Evolutionary conservation across 1,140 invertebrate species (phyloP), one percentile per base, ranked within the genome.

Genomic region (Zaprionus ghesquierei): DNA sequence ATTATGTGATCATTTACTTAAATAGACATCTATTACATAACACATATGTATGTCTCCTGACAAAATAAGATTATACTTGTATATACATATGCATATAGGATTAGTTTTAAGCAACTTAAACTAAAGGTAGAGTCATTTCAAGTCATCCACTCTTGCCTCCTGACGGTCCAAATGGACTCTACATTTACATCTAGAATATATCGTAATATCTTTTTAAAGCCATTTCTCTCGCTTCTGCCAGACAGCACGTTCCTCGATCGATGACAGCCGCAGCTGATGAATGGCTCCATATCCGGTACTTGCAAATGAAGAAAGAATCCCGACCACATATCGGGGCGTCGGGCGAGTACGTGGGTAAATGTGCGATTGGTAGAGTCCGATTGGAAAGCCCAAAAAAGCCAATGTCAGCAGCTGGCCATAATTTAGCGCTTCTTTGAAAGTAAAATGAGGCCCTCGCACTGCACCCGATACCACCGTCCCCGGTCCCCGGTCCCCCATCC

Each of bases 211-310:
- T 41, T 15, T n/a, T 15, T 2, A 15, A 41, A 41, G n/a, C n/a
- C n/a, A 15, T 41, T 41, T 9, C 35, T 41, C 35, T 15, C 18
- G 41, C 41, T 18, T 10, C 41, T 20, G 41, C 18, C 41, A 44
- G 25, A 22, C 38, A 33, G 41, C 64, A 68, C 65, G 55, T 60
- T 51, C 54, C 27, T 9, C 12, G 18, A 50, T 8, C 27, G 76
- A 56, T 62, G 65, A 75, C 72, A 65, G 56, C n/a, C 33, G 18
- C 38, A 54, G 31, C 53, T 85, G 69, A 86, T 85, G 64, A 54
- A 86, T 86, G 74, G 66, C 75, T 69, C 69, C 78, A 72, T 87
- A 86, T 85, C 81, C 81, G 81, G 82, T 87, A 58, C 60, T 46
- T 65, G 25, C 29, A 23, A 73, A 33, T 31, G 35, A 38, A 33